Base-by-base conservation (phyloP, 1,140 invertebrate genomes). In the Pseudobourletiella spinata region DNA sequence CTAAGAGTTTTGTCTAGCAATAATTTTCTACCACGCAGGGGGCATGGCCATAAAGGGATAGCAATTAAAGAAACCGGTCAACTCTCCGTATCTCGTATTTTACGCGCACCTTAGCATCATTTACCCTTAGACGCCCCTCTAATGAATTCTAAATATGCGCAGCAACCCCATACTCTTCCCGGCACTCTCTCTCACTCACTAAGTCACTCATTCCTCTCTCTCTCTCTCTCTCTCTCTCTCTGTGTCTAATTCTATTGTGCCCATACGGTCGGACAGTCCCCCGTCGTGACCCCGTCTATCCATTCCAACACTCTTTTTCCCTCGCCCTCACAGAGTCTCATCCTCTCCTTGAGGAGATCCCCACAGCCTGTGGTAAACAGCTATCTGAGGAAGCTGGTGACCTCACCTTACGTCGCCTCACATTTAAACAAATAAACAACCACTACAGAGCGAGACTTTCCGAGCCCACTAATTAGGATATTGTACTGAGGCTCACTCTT, bases 41-140 rank as follows among this genome's bases (percentile, higher is more conserved):
- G 62, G 61, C 43, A 52, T 35, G 42, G 42, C 66, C 66, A 67
- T 67, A 67, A 67, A 67, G 57, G 61, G 62, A 43, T 54, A 61
- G 59, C 57, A 63, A 67, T 63, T 67, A 63, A 67, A 67, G 61
- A 67, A 65, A 67, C 65, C 65, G 65, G 65, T 67, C 61, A 67
- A 63, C 61, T 56, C 29, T 63, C 44, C 29, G 39, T 63, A 57
- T 67, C 59, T 59, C 56, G 55, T 61, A 66, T 66, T 57, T 63
- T 57, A 59, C 57, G 51, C 57, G 50, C 50, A 35, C 56, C 48
- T 61, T 39, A 60, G 59, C 59, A 63, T 63, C 43, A 57, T 60
- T 63, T 61, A 61, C 58, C 42, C 32, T 20, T 46, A 59, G 61
- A 64, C 66, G 64, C 61, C 3, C 48, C 62, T 61, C 44, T 67